phyloP scores from a whole-genome alignment of 2,888 invertebrate genomes.

The Tenodera sinensis region DNA sequence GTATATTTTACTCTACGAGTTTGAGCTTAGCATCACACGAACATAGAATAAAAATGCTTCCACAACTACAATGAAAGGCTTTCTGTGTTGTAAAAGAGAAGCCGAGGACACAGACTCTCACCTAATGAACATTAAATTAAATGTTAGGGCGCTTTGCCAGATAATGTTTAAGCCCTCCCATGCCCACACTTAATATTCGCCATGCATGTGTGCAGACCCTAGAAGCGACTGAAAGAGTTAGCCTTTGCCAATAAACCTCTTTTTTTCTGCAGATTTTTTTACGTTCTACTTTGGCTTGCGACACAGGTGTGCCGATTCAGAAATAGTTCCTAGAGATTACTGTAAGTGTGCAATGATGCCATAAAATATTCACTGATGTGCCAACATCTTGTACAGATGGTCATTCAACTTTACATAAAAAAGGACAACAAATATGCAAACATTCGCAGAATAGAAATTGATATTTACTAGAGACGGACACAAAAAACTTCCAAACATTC shows the following conservation, averaged over 20 bases:
- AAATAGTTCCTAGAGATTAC: not conserved
- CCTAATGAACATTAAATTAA: not conserved
- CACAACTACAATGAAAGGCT: too few species aligned
- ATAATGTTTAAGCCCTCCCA: not conserved
- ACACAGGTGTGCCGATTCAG: not conserved
- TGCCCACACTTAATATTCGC: not conserved
- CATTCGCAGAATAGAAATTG: too few species aligned
- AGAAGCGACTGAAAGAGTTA: not conserved
- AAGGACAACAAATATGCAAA: not conserved
- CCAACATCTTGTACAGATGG: not conserved
- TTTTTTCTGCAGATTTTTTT: not conserved
- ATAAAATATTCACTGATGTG: not conserved
- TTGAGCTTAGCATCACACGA: too few species aligned
- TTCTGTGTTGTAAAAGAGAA: too few species aligned
- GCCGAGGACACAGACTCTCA: too few species aligned
- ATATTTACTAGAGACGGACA: too few species aligned
- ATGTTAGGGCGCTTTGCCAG: not conserved
- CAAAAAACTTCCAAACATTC: too few species aligned
- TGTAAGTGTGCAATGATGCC: not conserved
- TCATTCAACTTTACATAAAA: not conserved
- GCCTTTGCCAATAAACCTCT: not conserved
- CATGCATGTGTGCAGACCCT: not conserved
- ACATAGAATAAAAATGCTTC: too few species aligned
- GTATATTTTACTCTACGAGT: too few species aligned
- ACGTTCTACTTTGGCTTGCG: not conserved